Percentiles rank a stretch among this genome's conserved stretches.
Evolutionary conservation across 2,888 invertebrate species (phyloP).

Genomic region (Drosophila dives): DNA sequence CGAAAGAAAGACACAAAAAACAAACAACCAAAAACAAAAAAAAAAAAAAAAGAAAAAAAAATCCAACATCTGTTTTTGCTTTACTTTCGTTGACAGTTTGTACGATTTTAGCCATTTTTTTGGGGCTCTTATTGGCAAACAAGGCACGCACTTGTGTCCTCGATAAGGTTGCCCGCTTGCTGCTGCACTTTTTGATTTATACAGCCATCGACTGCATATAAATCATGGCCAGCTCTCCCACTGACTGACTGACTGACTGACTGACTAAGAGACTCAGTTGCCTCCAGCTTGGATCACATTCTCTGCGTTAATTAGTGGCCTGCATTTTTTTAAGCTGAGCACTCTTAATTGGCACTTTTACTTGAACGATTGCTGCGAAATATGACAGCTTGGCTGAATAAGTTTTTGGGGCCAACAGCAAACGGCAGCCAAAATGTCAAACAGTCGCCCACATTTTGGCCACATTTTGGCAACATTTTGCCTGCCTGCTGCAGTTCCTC

Average conservation of each 20-base stretch:
- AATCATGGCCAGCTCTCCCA: conserved; percentile 53
- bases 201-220: conserved; percentile 59
- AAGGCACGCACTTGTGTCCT: conserved; percentile 76
- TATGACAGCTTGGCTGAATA: conserved; percentile 61
- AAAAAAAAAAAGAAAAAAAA: conserved; percentile 15
- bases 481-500: conserved; percentile 15
- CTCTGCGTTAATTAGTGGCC: conserved; percentile 63
- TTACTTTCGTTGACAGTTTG: conserved; percentile 79
- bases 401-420: conserved; percentile 11
- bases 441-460: conserved; percentile 28
- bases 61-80: conserved; percentile 62
- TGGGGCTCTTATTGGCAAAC: conserved; percentile 55
- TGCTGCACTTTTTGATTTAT: conserved; percentile 61
- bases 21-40: conserved; percentile 6
- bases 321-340: conserved; percentile 49
- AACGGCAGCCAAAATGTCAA: conserved; percentile 44
- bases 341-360: conserved; percentile 75
- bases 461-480: not conserved
- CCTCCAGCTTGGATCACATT: conserved; percentile 44
- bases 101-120: conserved; percentile 29
- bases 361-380: conserved; percentile 63
- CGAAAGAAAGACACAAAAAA: conserved; percentile 19
- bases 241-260: conserved; percentile 46
- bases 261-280: conserved; percentile 18
- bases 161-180: conserved; percentile 59